Base-by-base conservation (phyloP, 2,888 invertebrate species). In the Pachydiplax longipennis region DNA sequence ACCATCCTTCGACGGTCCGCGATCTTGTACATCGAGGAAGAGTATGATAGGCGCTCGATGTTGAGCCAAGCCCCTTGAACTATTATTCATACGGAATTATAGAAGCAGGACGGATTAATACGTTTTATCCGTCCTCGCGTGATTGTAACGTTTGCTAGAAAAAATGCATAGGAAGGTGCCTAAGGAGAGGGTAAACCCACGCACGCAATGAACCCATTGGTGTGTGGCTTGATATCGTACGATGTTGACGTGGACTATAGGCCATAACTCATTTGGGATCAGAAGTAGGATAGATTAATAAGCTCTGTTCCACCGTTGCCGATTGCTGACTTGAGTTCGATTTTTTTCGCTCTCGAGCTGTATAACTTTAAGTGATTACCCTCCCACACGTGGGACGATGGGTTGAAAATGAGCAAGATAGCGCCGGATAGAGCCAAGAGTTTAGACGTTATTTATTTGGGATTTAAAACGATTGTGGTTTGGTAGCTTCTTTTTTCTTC, bases 71-170 rank as follows among this genome's bases (percentile, higher is more conserved):
- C 25, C 25, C 31, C 25, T 25, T 22, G 73, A 22, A 73, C 73
- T 73, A 73, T 73, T 73, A 73, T 73, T 73, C 73, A 73, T 73
- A 73, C 73, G 73, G 73, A 73, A 73, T 73, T 73, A 73, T 73
- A 53, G 53, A 48, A 48, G 48, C 13, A 4, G 65, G 65, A 73
- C 73, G 73, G 25, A 73, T 73, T 65, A 73, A 73, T 31, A 73
- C 73, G 31, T 73, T 73, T 73, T 31, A 73, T 73, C 73, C 73
- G 25, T 73, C 73, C 73, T 73, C 73, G 73, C 73, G 73, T 73
- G 73, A 73, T 73, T 73, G 73, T 73, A 25, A 31, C 6, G 73
- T 31, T 12, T 31, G 53, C 18, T 53, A 18, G 53, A 31, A 73
- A 73, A 73, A 25, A 31, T 31, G 73, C 25, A 25, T 3, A 6